phyloP scores from a whole-genome alignment of 1,140 invertebrate genomes.

The Halotydeus destructor region DNA sequence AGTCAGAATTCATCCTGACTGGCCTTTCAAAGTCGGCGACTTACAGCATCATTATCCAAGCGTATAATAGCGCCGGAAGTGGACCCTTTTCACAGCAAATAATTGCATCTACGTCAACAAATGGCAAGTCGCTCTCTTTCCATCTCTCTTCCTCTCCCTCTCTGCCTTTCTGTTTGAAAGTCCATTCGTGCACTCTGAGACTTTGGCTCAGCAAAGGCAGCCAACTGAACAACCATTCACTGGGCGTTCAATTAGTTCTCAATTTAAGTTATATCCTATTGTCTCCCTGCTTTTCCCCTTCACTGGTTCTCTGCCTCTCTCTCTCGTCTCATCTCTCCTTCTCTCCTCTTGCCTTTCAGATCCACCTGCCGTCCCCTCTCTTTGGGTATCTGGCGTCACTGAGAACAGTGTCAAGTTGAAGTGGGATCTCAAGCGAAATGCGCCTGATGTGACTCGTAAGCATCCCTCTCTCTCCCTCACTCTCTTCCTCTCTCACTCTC shows the following conservation, averaged over 20 bases:
- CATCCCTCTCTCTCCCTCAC: too few relatives aligned
- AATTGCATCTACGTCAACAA: slow-evolving; percentile 15
- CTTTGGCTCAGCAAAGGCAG: too few relatives aligned
- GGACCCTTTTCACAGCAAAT: slow-evolving; percentile 18
- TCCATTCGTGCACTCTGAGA: too few relatives aligned
- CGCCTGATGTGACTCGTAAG: slow-evolving; percentile 6
- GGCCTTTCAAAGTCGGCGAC: slow-evolving; percentile 14
- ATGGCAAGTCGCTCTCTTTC: too few relatives aligned
- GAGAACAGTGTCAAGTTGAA: slow-evolving; percentile 5
- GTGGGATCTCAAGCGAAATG: slow-evolving; percentile 10
- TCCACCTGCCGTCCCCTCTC: slow-evolving; percentile 15
- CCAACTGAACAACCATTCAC: too few relatives aligned
- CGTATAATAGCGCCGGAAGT: slow-evolving; percentile 17
- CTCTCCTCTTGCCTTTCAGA: slow-evolving; percentile 10
- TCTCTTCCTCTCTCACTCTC: too few relatives aligned
- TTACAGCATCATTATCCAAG: slow-evolving; percentile 17
- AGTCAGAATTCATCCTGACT: slow-evolving; percentile 17
- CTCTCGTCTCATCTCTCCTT: slow-evolving; percentile 2
- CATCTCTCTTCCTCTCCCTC: too few relatives aligned
- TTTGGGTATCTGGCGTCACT: slow-evolving; percentile 10
- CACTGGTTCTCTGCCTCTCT: too few relatives aligned
- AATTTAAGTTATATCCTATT: too few relatives aligned
- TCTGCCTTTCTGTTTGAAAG: too few relatives aligned
- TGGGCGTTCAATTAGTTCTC: too few relatives aligned
- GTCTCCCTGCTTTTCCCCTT: too few relatives aligned